Conservation (phyloP, 2,888 invertebrate genomes). For the Archips xylosteana region DNA sequence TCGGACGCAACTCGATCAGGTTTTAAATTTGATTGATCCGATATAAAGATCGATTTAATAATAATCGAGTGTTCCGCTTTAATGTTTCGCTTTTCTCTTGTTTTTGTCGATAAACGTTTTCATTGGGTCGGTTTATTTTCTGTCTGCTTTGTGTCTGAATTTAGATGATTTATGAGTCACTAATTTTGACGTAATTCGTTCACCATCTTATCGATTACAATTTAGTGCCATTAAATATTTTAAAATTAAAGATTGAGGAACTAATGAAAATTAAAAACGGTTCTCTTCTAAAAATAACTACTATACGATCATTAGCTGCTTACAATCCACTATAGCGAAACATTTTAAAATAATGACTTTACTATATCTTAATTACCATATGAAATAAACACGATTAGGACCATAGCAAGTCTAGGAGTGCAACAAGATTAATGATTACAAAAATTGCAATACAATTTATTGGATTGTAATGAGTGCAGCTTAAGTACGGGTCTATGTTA, state of each 20-base stretch:
- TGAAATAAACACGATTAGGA: not conserved
- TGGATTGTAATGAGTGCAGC: not conserved
- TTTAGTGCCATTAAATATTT: constrained; percentile 43
- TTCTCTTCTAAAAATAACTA: constrained; percentile 5
- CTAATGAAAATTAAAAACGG: constrained; percentile 31
- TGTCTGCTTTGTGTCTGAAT: constrained; percentile 66
- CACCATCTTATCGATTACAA: constrained; percentile 46
- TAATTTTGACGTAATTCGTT: constrained; percentile 60
- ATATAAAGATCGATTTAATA: constrained; percentile 83
- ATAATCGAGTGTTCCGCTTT: constrained; percentile 79
- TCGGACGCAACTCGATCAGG: constrained; percentile 80
- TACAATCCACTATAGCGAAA: not conserved
- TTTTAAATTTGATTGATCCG: constrained; percentile 85
- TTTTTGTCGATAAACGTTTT: constrained; percentile 76
- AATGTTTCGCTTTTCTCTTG: constrained; percentile 69
- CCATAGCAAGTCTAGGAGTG: not conserved
- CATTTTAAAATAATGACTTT: not conserved
- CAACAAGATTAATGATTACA: not conserved
- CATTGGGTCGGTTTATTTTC: constrained; percentile 66
- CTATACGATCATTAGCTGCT: not conserved
- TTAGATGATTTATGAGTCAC: constrained; percentile 66
- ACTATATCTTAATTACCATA: not conserved
- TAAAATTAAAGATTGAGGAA: constrained; percentile 30
- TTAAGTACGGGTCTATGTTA: not conserved
- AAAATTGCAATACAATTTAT: not conserved